phyloP scores from a whole-genome alignment of 2,888 invertebrate genomes.

The Metopia argyrocephala region DNA sequence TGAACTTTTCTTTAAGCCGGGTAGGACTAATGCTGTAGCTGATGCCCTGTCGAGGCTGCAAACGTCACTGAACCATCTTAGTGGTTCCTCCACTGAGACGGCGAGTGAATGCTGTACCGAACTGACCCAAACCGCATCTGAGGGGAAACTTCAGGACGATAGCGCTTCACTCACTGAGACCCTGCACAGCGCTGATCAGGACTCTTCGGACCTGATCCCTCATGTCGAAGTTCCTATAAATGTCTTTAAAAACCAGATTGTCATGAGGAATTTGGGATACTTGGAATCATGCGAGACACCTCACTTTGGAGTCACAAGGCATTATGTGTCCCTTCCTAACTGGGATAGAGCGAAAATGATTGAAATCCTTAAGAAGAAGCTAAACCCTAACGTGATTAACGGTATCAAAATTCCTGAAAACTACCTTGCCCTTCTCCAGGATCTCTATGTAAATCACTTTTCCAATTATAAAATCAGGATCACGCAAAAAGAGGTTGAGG shows the following conservation, averaged over 20 bases:
- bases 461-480: constrained; percentile 30
- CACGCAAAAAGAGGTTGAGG: constrained; percentile 14
- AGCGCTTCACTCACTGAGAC: neutral
- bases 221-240: constrained; percentile 59
- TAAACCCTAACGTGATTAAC: constrained; percentile 32
- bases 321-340: no score
- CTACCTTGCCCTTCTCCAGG: neutral
- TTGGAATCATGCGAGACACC: no score
- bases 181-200: constrained; percentile 58
- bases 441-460: constrained; percentile 17
- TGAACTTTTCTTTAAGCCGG: constrained; percentile 30
- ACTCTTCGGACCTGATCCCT: constrained; percentile 59
- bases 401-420: constrained; percentile 42
- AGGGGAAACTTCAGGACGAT: neutral
- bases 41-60: constrained; percentile 38
- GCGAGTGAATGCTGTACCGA: constrained; percentile 12
- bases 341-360: no score
- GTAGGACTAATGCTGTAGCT: constrained; percentile 34
- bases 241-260: constrained; percentile 60
- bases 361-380: neutral
- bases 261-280: constrained; percentile 39
- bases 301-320: no score
- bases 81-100: constrained; percentile 7
- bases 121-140: neutral
- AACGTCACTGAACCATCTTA: neutral